Evolutionary conservation across 2,888 invertebrate species (phyloP).

Genomic region (Pachliopta kotzebuea): DNA sequence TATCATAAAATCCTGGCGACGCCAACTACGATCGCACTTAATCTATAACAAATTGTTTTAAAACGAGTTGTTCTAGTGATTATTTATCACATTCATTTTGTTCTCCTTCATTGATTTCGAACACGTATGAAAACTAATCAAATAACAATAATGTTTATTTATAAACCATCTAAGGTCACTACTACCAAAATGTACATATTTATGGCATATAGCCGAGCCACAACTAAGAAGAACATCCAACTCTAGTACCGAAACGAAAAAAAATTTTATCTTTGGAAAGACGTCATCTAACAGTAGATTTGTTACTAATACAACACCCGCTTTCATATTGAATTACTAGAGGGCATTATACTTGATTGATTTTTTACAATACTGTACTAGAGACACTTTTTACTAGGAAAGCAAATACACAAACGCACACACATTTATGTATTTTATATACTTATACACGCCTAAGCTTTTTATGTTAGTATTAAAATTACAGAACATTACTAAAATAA

Average conservation of each 20-base stretch:
- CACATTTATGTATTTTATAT: no score
- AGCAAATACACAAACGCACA: neutral
- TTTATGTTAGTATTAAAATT: no score
- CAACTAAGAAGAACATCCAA: slow-evolving; percentile 4
- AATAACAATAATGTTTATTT: slow-evolving; percentile 45
- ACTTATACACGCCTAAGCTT: no score
- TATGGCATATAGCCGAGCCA: slow-evolving; percentile 2
- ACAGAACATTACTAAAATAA: no score
- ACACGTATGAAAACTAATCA: slow-evolving; percentile 38
- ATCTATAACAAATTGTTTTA: slow-evolving; percentile 46
- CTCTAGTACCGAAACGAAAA: neutral
- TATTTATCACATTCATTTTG: slow-evolving; percentile 42
- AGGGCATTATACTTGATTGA: neutral
- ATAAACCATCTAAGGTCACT: slow-evolving; percentile 44
- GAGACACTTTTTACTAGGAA: neutral
- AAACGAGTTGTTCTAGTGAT: slow-evolving; percentile 37
- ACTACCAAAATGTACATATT: slow-evolving; percentile 16
- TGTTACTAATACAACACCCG: neutral
- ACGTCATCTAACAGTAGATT: neutral
- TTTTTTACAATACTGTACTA: neutral
- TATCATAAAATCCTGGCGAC: slow-evolving; percentile 47
- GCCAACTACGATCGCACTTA: slow-evolving; percentile 55
- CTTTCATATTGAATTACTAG: neutral
- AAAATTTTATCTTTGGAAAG: neutral
- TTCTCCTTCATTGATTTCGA: slow-evolving; percentile 32